Base-by-base conservation (phyloP, 2,113 vertebrate genomes). In the Cisticola juncidis region DNA sequence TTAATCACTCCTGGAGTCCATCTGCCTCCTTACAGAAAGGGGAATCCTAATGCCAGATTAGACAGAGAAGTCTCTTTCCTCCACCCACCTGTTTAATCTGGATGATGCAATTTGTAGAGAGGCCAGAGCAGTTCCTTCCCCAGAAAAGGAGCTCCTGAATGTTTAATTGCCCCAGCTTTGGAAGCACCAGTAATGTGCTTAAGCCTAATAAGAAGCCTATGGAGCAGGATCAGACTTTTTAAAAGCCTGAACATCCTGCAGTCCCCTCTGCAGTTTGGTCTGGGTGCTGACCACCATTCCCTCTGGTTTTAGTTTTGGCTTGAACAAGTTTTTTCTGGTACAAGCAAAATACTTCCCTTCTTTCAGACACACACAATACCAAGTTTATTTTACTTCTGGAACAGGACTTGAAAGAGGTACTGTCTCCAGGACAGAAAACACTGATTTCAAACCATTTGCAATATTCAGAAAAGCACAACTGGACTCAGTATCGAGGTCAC, bases 401-500 rank as follows among this genome's bases (percentile, higher is more conserved):
- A 74, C 35, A 83, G 65, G 28, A 60, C 44, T 88, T 86, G 40
- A 64, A 89, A 74, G 29, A 94, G 28, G 40, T 54, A 56, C 26
- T 44, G 47, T 80, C 71, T 86, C 81, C 60, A 56, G 80, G 56
- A 88, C 45, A 81, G 48, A 56, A 92, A 86, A 64, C 0, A 1
- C 29, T 69, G 25, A 48, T 93, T 88, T 88, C 82, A 94, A 88
- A 90, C 33, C 36, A 88, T 88, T 73, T 88, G 68, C 76, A 83
- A 62, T 50, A 83, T 53, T 73, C 72, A 95, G 86, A 69, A 90
- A 88, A 83, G 72, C 77, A 74, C 45, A 88, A 20, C 28, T 40
- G 40, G 54, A 58, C 50, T 69, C 18, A 1, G 53, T 31, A 56
- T 53, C 11, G 15, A 76, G 64, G 80, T 81, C 86, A 88, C 25